Evolutionary conservation across 2,113 vertebrate species (phyloP).

Genomic region (Ageneiosus marmoratus): DNA sequence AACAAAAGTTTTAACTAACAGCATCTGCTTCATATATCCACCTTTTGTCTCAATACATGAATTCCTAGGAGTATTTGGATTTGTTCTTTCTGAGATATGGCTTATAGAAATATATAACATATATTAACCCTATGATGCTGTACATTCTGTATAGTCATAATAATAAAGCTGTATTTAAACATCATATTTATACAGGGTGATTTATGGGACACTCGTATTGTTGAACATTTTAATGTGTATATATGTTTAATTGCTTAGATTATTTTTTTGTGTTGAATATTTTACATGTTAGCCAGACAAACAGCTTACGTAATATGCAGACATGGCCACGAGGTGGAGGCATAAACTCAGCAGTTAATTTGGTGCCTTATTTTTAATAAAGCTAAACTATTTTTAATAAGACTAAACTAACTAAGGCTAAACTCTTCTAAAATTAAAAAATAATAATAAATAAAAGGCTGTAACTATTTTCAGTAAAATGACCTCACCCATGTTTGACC

Average conservation of each 20-base stretch:
- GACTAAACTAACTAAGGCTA: too few species aligned
- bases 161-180: too few species aligned
- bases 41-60: not conserved
- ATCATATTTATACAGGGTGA: too few species aligned
- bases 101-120: not conserved
- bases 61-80: not conserved
- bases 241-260: not conserved
- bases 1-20: too few species aligned
- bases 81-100: not conserved
- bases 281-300: not conserved
- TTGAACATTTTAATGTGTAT: not conserved
- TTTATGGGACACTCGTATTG: too few species aligned
- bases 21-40: too few species aligned
- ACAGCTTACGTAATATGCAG: not conserved
- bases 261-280: not conserved
- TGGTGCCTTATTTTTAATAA: too few species aligned
- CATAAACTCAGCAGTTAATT: not conserved
- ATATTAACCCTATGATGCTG: too few species aligned
- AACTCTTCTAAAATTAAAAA: too few species aligned
- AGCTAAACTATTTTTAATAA: too few species aligned
- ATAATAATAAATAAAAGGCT: too few species aligned
- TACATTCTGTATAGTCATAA: too few species aligned
- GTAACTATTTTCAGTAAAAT: not conserved
- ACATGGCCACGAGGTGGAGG: slow-evolving; percentile 22
- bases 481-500: not conserved